Evolutionary conservation across 37 sponge, comb jelly and placozoan species (phyloP).

Genomic region (Aplysina aerophoba): DNA sequence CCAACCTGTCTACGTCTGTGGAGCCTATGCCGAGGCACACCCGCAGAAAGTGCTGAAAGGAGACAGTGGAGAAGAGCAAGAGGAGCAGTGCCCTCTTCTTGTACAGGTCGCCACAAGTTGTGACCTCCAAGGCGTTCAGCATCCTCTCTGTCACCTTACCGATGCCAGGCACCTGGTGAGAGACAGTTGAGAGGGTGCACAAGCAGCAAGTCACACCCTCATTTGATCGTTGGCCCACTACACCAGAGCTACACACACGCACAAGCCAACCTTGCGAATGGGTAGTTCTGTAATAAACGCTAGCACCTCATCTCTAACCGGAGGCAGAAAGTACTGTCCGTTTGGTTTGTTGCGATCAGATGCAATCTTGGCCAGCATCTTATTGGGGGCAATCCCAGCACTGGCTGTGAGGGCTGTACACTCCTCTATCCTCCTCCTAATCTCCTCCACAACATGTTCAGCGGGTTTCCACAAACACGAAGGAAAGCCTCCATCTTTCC

Average conservation of each 20-base stretch:
- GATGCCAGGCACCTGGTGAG: slow-evolving; percentile 62
- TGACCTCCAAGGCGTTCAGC: slow-evolving; percentile 80
- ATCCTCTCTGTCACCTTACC: slow-evolving; percentile 94
- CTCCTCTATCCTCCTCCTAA: slow-evolving; percentile 60
- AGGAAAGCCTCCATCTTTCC: slow-evolving; percentile 12
- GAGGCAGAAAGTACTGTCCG: slow-evolving; percentile 81
- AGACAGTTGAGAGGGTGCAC: background rate
- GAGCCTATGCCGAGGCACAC: slow-evolving; percentile 73
- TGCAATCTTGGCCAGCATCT: slow-evolving; percentile 89
- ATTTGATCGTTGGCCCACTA: too few relatives aligned
- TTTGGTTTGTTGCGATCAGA: slow-evolving; percentile 97
- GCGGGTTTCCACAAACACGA: slow-evolving; percentile 48
- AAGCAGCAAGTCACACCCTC: too few relatives aligned
- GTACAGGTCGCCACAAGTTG: slow-evolving; percentile 74
- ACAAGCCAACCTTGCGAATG: slow-evolving; percentile 80
- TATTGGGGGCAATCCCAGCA: slow-evolving; percentile 96
- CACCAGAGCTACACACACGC: background rate
- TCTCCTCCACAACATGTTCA: slow-evolving; percentile 75
- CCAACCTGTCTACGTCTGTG: slow-evolving; percentile 66
- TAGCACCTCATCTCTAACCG: slow-evolving; percentile 74
- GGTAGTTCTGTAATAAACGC: slow-evolving; percentile 81
- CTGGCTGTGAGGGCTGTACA: slow-evolving; percentile 88
- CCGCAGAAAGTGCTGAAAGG: slow-evolving; percentile 68
- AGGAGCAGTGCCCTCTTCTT: slow-evolving; percentile 76
- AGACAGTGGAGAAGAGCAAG: slow-evolving; percentile 67